phyloP scores from a whole-genome alignment of 2,113 vertebrate species.

The Gymnorhina tibicen region DNA sequence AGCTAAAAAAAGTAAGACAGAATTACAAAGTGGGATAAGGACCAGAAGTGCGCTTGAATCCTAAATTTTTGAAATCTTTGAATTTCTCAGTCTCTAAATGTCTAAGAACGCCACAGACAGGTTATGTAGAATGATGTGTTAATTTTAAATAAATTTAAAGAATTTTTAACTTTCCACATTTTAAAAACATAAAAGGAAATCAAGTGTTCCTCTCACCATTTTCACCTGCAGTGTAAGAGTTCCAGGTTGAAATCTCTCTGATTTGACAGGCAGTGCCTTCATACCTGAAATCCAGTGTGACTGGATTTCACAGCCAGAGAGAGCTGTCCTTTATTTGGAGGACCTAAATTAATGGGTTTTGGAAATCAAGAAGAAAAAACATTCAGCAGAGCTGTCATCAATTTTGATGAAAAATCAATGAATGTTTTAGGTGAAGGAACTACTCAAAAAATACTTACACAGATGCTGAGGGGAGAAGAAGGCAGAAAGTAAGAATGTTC shows the following conservation, averaged over 20 bases:
- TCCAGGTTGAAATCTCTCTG: background rate
- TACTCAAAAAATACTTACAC: background rate
- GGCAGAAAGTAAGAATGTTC: background rate
- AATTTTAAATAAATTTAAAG: background rate
- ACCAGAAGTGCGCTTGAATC: background rate
- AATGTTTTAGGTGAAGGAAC: background rate
- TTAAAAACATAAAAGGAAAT: background rate
- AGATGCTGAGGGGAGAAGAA: background rate
- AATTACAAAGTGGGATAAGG: background rate
- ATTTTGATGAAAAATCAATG: background rate
- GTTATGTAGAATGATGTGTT: background rate
- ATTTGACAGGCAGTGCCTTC: background rate
- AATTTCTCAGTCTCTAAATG: background rate
- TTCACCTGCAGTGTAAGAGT: background rate
- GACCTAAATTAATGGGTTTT: background rate
- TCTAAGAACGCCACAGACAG: background rate
- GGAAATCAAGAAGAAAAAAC: background rate
- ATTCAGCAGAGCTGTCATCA: background rate
- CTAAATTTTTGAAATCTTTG: background rate
- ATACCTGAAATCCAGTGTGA: background rate
- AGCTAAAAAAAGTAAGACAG: background rate
- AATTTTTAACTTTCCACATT: background rate
- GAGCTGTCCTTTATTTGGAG: background rate
- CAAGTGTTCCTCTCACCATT: background rate
- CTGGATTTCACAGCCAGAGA: background rate